Base-by-base conservation (phyloP, 53 echinoderm and acorn worm species). In the Patiria pectinifera region DNA sequence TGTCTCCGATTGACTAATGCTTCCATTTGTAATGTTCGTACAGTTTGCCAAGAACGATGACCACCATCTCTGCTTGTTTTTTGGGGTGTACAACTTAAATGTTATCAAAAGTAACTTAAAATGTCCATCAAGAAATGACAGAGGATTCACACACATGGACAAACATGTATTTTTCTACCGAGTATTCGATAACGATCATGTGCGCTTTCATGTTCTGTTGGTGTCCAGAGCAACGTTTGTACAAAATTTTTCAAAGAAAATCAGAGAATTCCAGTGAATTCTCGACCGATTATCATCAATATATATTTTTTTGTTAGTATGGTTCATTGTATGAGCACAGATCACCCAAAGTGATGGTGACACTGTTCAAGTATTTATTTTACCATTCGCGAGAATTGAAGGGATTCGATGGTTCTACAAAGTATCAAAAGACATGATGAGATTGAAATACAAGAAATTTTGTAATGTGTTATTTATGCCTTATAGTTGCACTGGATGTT, bases 381-480 rank as follows among this genome's bases (percentile, higher is more conserved):
- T 2, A 71, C 46, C 21, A 53, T 47, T 18, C 45, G 75, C 71
- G 71, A 3, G 69, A 74, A 86, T 46, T 45, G 72, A 74, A 86
- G 8, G 75, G 74, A 72, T 19, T 11, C 15, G 71, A 10, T 47
- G 23, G 48, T 46, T 49, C 12, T 24, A 10, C 19, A 59, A 22
- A 13, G 49, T 49, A 74, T 74, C n/a, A 10, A 82, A 13, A 48
- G 86, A 86, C 47, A 45, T 22, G 62, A 6, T 53, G 71, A 86
- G 12, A 74, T 86, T 75, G 53, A 75, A 86, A 75, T 86, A 86
- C 48, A 24, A 86, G 49, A 47, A 48, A 21, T 86, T 71, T 70
- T 48, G 71, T 47, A 86, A 71, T 78, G 35, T 85, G 25, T 86
- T 58, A 75, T 86, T 72, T 86, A 86, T 74, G 86, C 86, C 74